Evolutionary conservation across 1,140 invertebrate species (phyloP), one percentile per base, ranked within the genome.

Genomic region (Drosophila orena): DNA sequence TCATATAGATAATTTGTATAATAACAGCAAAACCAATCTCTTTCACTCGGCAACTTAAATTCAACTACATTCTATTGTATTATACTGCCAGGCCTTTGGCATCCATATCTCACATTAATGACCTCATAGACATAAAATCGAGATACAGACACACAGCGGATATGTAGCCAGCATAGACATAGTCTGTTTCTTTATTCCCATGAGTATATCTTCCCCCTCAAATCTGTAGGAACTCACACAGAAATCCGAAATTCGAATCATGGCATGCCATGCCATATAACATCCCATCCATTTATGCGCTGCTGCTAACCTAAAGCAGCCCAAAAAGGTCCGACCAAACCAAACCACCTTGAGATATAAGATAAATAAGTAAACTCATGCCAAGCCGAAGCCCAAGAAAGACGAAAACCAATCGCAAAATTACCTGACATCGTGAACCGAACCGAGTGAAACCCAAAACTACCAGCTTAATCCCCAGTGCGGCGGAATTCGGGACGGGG

Each of bases 371-470:
- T 70, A 69, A 70, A 72, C 65, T 50, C 65, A 71, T 56, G 55
- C 53, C 65, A 58, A 27, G 49, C 59, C 53, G 50, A 37, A 56
- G 44, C 64, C 64, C 52, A 71, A 46, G 50, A 53, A 43, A 70
- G 65, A 71, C 65, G 42, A 61, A 81, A 88, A 77, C 85, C 76
- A 88, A 83, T 79, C 76, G 73, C 44, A 53, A 83, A 79, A 85
- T 64, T 75, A 73, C 70, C 80, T 77, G 68, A 46, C 57, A 75
- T 57, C 57, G 64, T 74, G 43, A 73, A 60, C 70, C 50, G 71
- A 85, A 60, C 70, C 71, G 71, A 85, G 56, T 70, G 64, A 73
- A 73, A 76, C 61, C 70, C 53, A 73, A 78, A 79, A 79, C 72
- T 77, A 76, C 60, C 73, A 76, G 54, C 70, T 49, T 65, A 75